These are phyloP conservation scores for Neolamprologus toae DNA, from an alignment of 2,113 vertebrate genomes.

Conservation along the genomic window DNA sequence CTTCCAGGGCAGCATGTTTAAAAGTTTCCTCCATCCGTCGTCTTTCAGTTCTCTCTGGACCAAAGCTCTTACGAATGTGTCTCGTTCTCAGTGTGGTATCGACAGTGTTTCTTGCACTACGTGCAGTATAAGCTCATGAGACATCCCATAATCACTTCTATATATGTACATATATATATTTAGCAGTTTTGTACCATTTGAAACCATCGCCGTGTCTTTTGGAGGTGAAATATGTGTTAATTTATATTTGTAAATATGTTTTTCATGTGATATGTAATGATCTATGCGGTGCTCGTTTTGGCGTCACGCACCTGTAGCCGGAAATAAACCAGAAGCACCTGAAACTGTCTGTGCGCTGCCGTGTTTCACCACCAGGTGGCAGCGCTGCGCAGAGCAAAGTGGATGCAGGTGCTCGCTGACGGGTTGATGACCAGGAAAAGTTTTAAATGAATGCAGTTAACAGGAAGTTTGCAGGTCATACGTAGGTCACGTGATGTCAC, in stretches of 20 bases:
- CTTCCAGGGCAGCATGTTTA: background rate
- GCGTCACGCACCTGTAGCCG: slow-evolving; percentile 18
- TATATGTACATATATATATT: background rate
- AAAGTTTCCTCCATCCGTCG: background rate
- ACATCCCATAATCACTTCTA: background rate
- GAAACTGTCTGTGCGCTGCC: background rate
- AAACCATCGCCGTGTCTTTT: slow-evolving; percentile 14
- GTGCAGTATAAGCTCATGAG: slow-evolving; percentile 7
- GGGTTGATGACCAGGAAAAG: background rate
- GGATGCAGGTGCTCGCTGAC: background rate
- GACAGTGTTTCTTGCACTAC: slow-evolving; percentile 50
- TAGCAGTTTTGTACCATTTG: slow-evolving; percentile 41
- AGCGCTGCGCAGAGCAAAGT: background rate
- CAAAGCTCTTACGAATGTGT: slow-evolving; percentile 50
- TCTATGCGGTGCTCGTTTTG: slow-evolving; percentile 42
- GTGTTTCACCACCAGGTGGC: slow-evolving; percentile 27
- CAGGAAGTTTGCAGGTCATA: background rate
- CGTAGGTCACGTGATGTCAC: background rate
- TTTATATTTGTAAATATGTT: slow-evolving; percentile 63
- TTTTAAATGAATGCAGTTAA: background rate
- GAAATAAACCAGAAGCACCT: slow-evolving; percentile 32
- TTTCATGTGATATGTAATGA: slow-evolving; percentile 9
- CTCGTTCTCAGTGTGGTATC: background rate
- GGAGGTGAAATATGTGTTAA: slow-evolving; percentile 42
- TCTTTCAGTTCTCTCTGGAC: slow-evolving; percentile 28